Evolutionary conservation across 2,113 vertebrate species (phyloP).

Genomic region (Barnardius zonarius): DNA sequence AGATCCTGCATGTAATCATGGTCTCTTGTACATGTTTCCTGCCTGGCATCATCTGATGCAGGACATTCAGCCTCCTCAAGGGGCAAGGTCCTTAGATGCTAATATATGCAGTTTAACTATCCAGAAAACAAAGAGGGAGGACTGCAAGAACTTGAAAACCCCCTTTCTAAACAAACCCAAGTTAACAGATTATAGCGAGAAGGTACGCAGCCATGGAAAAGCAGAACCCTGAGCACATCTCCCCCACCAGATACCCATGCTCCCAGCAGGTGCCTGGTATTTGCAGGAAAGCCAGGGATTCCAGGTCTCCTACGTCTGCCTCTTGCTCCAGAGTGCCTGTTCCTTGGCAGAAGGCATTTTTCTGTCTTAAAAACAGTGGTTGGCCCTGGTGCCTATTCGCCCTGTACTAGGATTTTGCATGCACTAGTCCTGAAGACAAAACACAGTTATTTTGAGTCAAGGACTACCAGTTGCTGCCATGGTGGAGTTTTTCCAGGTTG

Average conservation of each 20-base stretch:
- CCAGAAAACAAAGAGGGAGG: not conserved
- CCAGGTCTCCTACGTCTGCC: not conserved
- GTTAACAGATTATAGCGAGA: not conserved
- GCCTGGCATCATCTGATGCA: not conserved
- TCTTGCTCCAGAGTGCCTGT: not conserved
- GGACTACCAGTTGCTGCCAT: not conserved
- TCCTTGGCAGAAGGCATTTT: not conserved
- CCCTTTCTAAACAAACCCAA: not conserved
- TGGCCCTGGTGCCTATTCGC: not conserved
- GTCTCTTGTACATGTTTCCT: not conserved
- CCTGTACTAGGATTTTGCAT: not conserved
- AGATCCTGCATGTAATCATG: not conserved
- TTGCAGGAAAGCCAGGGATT: not conserved
- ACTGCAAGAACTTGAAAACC: not conserved
- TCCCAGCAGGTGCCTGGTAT: not conserved
- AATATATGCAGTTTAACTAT: not conserved
- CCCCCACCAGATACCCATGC: not conserved
- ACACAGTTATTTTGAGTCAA: not conserved
- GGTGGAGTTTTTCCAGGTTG: not conserved
- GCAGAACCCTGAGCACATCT: not conserved
- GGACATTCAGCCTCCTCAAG: not conserved
- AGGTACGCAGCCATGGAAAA: not conserved
- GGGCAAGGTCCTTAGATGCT: not conserved
- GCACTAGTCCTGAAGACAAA: not conserved
- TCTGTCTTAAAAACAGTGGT: not conserved